Base-by-base conservation (phyloP, 2,797 vertebrate genomes). In the Tympanoctomys barrerae region DNA sequence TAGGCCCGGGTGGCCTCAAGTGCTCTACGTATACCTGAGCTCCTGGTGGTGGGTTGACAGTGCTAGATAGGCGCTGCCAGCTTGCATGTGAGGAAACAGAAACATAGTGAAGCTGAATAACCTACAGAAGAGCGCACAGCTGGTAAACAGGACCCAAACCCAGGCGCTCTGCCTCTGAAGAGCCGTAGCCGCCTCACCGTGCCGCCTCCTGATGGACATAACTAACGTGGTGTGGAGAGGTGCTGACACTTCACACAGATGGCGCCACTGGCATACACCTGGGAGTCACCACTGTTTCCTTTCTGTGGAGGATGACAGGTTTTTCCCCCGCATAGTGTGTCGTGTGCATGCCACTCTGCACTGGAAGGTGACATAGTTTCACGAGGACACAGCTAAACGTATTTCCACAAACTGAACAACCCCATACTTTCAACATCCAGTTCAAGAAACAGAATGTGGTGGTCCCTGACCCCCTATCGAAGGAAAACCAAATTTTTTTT, bases 21-120 rank as follows among this genome's bases (percentile, higher is more conserved):
- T 33, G 12, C n/a, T 57, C 54, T 19, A 7, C 11, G 21, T 0
- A 0, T 0, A 1, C 5, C 8, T 24, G 19, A 13, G 18, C 36
- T 33, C 5, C 62, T 71, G 31, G 33, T 4, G 0, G 21, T 57
- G 5, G 1, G 33, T 78, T 42, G 2, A 42, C 70, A n/a, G 42
- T 22, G 21, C 52, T 0, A 26, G 3, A 57, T 46, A 5, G 22
- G 1, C 19, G 14, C 13, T 1, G 9, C 49, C 21, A 0, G 36
- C 24, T 57, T 16, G 31, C 42, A 61, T 33, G 8, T 16, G 26
- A 82, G 59, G 75, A 64, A 77, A 36, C 21, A 13, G 54, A 85
- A 54, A 3, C 3, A 31, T 3, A 16, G 49, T 14, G 26, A 13
- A 19, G 9, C 4, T 26, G 52, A 59, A 14, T 52, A 2, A 31